Conservation (phyloP, 2,113 vertebrate genomes). For the Malurus cyaneus region DNA sequence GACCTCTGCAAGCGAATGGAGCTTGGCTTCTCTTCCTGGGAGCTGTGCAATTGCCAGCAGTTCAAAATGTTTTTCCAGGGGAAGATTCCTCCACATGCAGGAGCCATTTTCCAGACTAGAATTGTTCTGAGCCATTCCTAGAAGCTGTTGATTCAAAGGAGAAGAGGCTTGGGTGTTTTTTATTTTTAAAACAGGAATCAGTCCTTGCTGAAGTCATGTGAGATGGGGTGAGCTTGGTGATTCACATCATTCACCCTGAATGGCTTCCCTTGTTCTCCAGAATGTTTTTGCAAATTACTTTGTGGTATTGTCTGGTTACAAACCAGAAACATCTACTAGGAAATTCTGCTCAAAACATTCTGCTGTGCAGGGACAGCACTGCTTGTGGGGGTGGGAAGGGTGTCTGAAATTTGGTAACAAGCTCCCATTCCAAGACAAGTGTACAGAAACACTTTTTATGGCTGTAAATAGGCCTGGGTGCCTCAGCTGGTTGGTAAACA, state of each 20-base stretch:
- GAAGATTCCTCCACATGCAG: neutral
- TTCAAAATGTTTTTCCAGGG: neutral
- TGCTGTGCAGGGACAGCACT: neutral
- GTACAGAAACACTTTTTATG: neutral
- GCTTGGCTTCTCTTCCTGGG: slow-evolving; percentile 33
- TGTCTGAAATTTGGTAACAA: slow-evolving; percentile 30
- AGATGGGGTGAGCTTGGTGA: slow-evolving; percentile 18
- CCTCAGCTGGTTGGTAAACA: neutral
- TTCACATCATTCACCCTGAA: slow-evolving; percentile 42
- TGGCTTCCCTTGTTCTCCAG: slow-evolving; percentile 48
- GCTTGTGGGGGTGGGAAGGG: neutral
- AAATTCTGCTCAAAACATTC: slow-evolving; percentile 31
- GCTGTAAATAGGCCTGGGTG: neutral
- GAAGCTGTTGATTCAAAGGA: slow-evolving; percentile 20
- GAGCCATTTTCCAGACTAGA: neutral
- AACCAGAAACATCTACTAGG: slow-evolving; percentile 33
- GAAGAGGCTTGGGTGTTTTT: neutral
- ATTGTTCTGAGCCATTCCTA: slow-evolving; percentile 15
- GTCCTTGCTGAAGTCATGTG: slow-evolving; percentile 27
- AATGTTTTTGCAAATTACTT: slow-evolving; percentile 49
- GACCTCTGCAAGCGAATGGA: neutral
- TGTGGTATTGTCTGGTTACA: slow-evolving; percentile 36
- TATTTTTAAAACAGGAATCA: neutral
- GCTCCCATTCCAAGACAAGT: neutral
- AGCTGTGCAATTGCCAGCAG: slow-evolving; percentile 8